Percentiles rank a stretch among this genome's conserved stretches.
These are phyloP conservation scores for Manis crassicaudata DNA, from an alignment of 2,797 vertebrate genomes.

Conservation along the genomic window DNA sequence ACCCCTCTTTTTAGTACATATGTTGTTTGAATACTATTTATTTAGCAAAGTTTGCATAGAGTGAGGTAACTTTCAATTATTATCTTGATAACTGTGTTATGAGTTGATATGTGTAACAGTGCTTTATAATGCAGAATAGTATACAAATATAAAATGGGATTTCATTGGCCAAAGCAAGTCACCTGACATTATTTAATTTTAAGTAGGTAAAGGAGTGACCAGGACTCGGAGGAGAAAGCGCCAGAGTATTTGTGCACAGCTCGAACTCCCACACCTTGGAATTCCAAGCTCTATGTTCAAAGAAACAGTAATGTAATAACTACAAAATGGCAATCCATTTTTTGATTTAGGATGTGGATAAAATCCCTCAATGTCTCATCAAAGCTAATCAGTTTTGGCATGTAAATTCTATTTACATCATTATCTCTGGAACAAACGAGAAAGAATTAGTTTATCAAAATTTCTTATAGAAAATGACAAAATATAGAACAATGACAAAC, in stretches of 20 bases:
- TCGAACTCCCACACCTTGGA: no score
- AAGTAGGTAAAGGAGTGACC: background rate
- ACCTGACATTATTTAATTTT: background rate
- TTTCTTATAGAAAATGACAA: background rate
- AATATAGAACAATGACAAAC: background rate
- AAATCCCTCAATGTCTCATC: background rate
- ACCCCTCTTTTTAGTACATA: background rate
- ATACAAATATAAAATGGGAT: background rate
- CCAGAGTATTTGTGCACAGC: background rate
- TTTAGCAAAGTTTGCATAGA: background rate
- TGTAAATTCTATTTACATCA: background rate
- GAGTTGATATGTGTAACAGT: background rate
- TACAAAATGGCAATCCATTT: background rate
- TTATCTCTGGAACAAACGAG: constrained; percentile 29
- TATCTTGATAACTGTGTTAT: background rate
- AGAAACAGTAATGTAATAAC: background rate
- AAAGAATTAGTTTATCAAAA: background rate
- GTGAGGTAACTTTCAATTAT: background rate
- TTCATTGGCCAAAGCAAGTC: background rate
- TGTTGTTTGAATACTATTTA: background rate
- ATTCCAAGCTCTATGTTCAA: background rate
- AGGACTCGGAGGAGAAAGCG: background rate
- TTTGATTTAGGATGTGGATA: background rate
- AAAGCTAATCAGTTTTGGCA: constrained; percentile 26
- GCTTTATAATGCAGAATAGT: background rate